Evolutionary conservation across 1,140 invertebrate genomes (phyloP).

Genomic region (Pseudomyrmex flavicornis): DNA sequence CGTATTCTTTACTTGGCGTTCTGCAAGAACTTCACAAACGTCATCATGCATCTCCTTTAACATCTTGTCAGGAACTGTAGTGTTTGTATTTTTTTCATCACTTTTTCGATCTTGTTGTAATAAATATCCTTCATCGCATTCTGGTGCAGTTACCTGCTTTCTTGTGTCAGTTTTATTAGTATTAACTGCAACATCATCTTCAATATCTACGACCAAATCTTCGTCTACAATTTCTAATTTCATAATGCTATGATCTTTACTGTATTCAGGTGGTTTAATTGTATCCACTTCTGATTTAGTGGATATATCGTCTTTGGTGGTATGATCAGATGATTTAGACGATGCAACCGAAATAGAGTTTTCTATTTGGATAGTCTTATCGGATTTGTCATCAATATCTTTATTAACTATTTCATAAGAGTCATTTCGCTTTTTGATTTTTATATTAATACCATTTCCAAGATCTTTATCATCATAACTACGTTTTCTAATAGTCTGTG

Average conservation of each 20-base stretch:
- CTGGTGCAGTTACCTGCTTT: background rate
- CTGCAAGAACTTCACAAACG: background rate
- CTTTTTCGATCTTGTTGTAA: background rate
- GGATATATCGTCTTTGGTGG: constrained; percentile 23
- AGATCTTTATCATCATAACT: constrained; percentile 78
- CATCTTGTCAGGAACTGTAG: constrained; percentile 17
- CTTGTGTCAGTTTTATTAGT: background rate
- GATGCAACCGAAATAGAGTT: too few relatives aligned
- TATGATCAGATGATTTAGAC: constrained; percentile 57
- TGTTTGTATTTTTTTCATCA: constrained; percentile 1
- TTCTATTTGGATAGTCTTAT: background rate
- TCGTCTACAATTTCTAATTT: constrained; percentile 74
- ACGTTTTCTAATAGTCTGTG: constrained; percentile 1
- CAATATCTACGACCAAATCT: constrained; percentile 79
- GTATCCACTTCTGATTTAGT: background rate
- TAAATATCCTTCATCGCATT: background rate
- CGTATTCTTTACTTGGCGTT: background rate
- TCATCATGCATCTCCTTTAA: constrained; percentile 57
- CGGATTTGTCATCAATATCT: constrained; percentile 59
- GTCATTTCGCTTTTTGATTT: constrained; percentile 83
- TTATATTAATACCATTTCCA: constrained; percentile 81
- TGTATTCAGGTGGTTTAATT: constrained; percentile 64
- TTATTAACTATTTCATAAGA: constrained; percentile 82
- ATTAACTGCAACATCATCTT: constrained; percentile 65
- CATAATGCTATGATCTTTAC: constrained; percentile 75